A percentile compares a stretch with the other conserved stretches of the same genome.
Evolutionary conservation across 2,797 vertebrate genomes (phyloP).

Genomic region (Cyclopterus lumpus): DNA sequence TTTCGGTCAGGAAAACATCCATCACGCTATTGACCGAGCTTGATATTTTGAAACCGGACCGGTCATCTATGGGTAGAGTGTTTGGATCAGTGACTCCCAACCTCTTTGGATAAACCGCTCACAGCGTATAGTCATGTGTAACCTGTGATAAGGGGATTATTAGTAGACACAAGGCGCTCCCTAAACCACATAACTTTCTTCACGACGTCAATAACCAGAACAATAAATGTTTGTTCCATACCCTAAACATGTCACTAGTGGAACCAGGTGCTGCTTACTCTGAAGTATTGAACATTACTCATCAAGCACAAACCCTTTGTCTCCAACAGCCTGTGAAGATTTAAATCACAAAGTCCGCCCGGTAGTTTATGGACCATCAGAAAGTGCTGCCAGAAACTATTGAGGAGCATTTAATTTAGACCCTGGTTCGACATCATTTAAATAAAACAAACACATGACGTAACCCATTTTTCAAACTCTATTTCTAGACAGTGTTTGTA

Average conservation of each 20-base stretch:
- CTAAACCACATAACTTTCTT: background rate
- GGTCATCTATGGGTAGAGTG: background rate
- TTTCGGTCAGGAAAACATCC: slow-evolving; percentile 16
- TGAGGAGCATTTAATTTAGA: background rate
- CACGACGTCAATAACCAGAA: slow-evolving; percentile 1
- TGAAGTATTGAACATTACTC: too few relatives aligned
- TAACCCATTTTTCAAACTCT: background rate
- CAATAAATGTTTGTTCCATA: background rate
- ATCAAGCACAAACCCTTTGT: background rate
- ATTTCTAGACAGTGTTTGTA: background rate
- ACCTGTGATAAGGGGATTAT: slow-evolving; percentile 10
- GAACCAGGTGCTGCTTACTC: background rate
- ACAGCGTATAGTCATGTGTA: background rate
- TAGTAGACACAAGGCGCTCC: background rate
- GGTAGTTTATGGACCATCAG: background rate
- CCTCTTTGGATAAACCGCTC: slow-evolving; percentile 9
- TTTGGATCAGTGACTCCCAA: slow-evolving; percentile 1
- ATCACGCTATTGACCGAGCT: background rate
- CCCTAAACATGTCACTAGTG: background rate
- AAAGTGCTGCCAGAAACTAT: background rate
- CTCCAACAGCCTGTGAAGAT: background rate
- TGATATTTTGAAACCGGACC: background rate
- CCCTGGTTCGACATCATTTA: background rate
- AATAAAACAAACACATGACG: background rate
- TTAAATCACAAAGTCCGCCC: background rate